Conservation (phyloP, 2,113 vertebrate species). For the Acanthisitta chloris region DNA sequence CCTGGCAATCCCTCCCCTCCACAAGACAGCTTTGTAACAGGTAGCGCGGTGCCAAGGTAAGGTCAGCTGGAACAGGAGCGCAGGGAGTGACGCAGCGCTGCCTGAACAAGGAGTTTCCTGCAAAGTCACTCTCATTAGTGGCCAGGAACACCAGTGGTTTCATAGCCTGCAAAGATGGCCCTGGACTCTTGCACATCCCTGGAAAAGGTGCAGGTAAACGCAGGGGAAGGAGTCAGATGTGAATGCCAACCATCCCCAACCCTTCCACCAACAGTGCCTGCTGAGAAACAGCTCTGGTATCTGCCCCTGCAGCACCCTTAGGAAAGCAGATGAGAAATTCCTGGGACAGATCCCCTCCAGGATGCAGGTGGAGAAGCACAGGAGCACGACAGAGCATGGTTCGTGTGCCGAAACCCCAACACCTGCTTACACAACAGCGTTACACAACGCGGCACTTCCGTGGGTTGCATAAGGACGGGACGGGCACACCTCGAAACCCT, state of each 20-base stretch:
- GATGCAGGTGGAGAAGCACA: background rate
- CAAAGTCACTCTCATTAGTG: background rate
- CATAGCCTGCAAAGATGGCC: background rate
- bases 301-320: rapidly evolving
- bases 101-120: background rate
- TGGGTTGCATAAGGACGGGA: background rate
- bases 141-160: rapidly evolving
- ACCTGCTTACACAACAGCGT: conserved; percentile 22
- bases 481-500: background rate
- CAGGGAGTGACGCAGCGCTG: background rate
- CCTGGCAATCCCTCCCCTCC: background rate
- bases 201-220: background rate
- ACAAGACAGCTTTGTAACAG: background rate
- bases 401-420: background rate
- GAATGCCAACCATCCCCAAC: background rate
- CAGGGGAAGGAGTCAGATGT: rapidly evolving
- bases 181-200: background rate
- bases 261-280: rapidly evolving
- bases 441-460: background rate
- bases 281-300: background rate
- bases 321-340: background rate
- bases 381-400: background rate
- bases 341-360: background rate
- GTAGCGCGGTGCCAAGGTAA: background rate
- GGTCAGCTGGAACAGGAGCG: background rate